These are phyloP conservation scores for Nothura maculosa DNA, from an alignment of 2,797 vertebrate genomes.

Conservation along the genomic window DNA sequence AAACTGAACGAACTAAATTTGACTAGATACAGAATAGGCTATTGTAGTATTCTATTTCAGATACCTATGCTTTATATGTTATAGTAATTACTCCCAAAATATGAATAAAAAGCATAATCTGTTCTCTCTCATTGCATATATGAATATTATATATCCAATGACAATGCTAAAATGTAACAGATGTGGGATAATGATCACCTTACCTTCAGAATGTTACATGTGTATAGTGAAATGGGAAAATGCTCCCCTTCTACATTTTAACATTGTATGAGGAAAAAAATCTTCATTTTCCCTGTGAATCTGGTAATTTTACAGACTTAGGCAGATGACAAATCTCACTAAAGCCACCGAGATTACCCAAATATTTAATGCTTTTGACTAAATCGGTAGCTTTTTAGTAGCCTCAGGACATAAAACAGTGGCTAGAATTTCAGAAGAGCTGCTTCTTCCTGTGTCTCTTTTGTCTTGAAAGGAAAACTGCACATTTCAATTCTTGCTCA, in stretches of 20 bases:
- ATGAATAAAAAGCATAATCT: neutral
- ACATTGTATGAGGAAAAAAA: neutral
- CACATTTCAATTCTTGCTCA: neutral
- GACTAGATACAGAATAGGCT: neutral
- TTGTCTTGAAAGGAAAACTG: neutral
- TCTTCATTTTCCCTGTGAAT: neutral
- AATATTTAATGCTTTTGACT: neutral
- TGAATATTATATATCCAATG: neutral
- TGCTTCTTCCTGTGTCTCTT: neutral
- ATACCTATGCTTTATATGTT: neutral
- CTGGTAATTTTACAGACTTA: neutral
- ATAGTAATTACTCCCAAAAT: neutral
- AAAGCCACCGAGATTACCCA: neutral
- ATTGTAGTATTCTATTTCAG: neutral
- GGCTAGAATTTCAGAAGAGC: neutral
- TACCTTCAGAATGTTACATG: neutral
- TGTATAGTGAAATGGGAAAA: neutral
- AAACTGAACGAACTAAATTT: neutral
- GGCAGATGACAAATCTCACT: neutral
- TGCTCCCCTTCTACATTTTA: neutral
- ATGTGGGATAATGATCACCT: rapidly evolving
- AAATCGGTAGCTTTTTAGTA: neutral
- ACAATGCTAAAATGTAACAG: neutral
- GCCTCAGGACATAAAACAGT: neutral
- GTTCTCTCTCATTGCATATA: neutral